Conservation (phyloP, 1,140 invertebrate genomes). For the Argopecten irradians region DNA sequence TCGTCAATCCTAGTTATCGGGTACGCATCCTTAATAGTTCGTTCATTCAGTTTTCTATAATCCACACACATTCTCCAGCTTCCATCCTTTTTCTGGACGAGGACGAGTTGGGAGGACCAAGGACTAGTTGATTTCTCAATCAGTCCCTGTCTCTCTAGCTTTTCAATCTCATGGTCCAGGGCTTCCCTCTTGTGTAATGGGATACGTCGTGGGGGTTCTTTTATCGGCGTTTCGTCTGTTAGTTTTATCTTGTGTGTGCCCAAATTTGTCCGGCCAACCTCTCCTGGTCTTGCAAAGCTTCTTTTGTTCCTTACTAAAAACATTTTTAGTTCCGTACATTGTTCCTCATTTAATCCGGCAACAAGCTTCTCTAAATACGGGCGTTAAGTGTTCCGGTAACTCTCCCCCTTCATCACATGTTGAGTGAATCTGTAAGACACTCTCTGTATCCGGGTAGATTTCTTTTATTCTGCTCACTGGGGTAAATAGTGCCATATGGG, state of each 20-base stretch:
- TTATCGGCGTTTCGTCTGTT: background rate
- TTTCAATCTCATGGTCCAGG: slow-evolving; percentile 29
- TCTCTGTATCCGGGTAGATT: background rate
- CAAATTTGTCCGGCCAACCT: background rate
- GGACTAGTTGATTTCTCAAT: slow-evolving; percentile 32
- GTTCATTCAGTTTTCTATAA: background rate
- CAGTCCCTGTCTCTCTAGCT: slow-evolving; percentile 32
- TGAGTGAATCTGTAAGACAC: background rate
- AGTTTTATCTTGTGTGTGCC: background rate
- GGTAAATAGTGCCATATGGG: slow-evolving; percentile 17
- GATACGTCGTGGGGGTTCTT: slow-evolving; percentile 29
- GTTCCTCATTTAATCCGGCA: background rate
- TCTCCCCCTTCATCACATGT: background rate
- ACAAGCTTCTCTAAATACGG: background rate
- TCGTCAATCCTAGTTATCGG: slow-evolving; percentile 34
- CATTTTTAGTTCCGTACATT: background rate
- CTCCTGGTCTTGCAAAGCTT: slow-evolving; percentile 14
- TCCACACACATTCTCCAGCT: slow-evolving; percentile 25
- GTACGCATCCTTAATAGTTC: slow-evolving; percentile 30
- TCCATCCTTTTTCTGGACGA: slow-evolving; percentile 30
- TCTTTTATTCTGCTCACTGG: background rate
- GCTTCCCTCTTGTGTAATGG: background rate
- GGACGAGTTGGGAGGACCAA: slow-evolving; percentile 28
- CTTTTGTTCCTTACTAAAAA: background rate
- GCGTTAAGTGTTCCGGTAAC: background rate